Base-by-base conservation (phyloP, 2,888 invertebrate species). In the Vanessa cardui region DNA sequence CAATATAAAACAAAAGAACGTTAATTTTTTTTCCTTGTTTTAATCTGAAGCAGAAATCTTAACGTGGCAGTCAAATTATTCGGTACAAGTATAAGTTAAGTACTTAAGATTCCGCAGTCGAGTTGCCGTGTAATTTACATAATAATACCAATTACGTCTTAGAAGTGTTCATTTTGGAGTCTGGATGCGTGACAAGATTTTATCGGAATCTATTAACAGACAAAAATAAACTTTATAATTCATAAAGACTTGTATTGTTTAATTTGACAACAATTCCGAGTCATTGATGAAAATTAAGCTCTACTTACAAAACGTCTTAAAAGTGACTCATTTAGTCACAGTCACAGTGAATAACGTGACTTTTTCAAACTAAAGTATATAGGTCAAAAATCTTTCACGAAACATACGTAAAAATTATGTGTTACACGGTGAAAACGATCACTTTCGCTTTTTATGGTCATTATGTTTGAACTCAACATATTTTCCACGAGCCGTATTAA, bases 121-220 rank as follows among this genome's bases (percentile, higher is more conserved):
- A 71, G 71, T 73, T 73, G 58, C 60, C 68, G 71, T 69, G 68
- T 72, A 68, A 74, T 73, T 75, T 73, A 72, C 74, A 74, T 75
- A 75, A 74, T 73, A 72, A 73, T 72, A 73, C 71, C 72, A 73
- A 75, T 75, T 73, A 72, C 67, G 72, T 50, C 64, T 66, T 71
- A 62, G 69, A 72, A 74, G 71, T 72, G 71, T 69, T 70, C 68
- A 75, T 74, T 72, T 72, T 70, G 70, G 66, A 70, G 64, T 68
- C 69, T 62, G 64, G 65, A 68, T 67, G 73, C 74, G 74, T 74
- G 75, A 75, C 70, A 66, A 58, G 74, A 75, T 69, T 76, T 73
- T 71, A 64, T 72, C 67, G 45, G 64, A 65, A 72, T 68, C 69
- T 67, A 66, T 72, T 68, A 70, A 62, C 61, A 58, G 56, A 63